These are phyloP conservation scores for Erpobdella octoculata DNA, from an alignment of 2,888 invertebrate species.

Conservation along the genomic window DNA sequence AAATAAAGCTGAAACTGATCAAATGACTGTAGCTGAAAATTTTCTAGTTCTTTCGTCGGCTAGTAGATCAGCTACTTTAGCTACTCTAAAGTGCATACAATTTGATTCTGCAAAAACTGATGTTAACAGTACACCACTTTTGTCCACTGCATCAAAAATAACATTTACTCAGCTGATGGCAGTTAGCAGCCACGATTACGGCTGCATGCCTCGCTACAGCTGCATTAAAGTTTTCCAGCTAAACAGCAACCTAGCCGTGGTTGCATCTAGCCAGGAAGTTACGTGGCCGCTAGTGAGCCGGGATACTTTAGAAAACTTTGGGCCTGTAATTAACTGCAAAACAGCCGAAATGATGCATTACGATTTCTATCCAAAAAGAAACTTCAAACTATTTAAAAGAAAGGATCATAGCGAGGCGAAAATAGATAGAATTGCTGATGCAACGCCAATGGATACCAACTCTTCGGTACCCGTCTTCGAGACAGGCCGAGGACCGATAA, in stretches of 20 bases:
- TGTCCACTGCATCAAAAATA: neutral
- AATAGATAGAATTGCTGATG: no score
- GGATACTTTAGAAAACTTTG: neutral
- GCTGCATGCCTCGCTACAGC: neutral
- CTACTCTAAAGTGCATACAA: slow-evolving; percentile 4
- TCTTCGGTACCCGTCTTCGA: no score
- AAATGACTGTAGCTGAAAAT: neutral
- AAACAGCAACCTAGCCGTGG: neutral
- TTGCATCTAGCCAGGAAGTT: neutral
- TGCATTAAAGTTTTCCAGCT: neutral
- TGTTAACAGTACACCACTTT: neutral
- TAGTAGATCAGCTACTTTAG: no score
- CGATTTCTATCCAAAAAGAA: neutral
- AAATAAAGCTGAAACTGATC: no score
- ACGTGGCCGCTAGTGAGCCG: neutral
- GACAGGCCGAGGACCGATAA: no score
- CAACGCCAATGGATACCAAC: no score
- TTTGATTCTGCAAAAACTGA: neutral
- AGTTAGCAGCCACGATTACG: neutral
- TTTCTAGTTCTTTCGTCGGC: neutral
- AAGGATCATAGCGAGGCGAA: neutral
- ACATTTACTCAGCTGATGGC: neutral
- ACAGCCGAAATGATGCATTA: neutral
- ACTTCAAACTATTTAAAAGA: neutral
- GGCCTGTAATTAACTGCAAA: neutral